Base-by-base conservation (phyloP, 2,797 vertebrate species). In the Acanthis flammea region DNA sequence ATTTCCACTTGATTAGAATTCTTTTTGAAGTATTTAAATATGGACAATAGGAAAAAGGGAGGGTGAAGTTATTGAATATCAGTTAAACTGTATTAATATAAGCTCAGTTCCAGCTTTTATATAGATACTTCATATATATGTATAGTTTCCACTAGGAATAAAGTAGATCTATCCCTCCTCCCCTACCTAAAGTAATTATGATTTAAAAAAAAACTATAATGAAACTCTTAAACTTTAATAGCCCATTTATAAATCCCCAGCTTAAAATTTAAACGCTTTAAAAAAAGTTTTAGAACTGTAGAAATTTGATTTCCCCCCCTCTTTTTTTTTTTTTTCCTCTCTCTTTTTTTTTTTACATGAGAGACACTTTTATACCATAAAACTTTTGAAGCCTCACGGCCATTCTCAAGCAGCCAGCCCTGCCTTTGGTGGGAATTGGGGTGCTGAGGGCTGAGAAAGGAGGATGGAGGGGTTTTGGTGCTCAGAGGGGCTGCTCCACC, bases 1-100 rank as follows among this genome's bases (percentile, higher is more conserved):
- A 99, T 99, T 99, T 99, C 98, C 98, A 99, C 99, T 99, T 99
- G 99, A 99, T 99, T 99, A 99, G 98, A 99, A 99, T 99, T 99
- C 99, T 99, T 99, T 99, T 99, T 99, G 99, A 99, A 99, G 99
- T 99, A 98, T 99, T 99, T 99, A 98, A 98, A 98, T 98, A 98
- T 98, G 99, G 98, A 99, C 99, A 99, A 99, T 99, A 97, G 98
- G 97, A 99, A 98, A 99, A 98, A 98, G 98, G 98, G 98, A 99
- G 98, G 98, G 98, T 98, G 98, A 98, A 99, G 98, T 99, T 99
- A 99, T 99, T 99, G 99, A 99, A 99, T 99, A 99, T 99, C 99
- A 98, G 99, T 99, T 99, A 98, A 99, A 99, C 98, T 98, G 98
- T 98, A 99, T 99, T 99, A 99, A 99, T 99, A 99, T 99, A 99